phyloP scores from a whole-genome alignment of 2,797 vertebrate species.

The Threskiornis aethiopicus region DNA sequence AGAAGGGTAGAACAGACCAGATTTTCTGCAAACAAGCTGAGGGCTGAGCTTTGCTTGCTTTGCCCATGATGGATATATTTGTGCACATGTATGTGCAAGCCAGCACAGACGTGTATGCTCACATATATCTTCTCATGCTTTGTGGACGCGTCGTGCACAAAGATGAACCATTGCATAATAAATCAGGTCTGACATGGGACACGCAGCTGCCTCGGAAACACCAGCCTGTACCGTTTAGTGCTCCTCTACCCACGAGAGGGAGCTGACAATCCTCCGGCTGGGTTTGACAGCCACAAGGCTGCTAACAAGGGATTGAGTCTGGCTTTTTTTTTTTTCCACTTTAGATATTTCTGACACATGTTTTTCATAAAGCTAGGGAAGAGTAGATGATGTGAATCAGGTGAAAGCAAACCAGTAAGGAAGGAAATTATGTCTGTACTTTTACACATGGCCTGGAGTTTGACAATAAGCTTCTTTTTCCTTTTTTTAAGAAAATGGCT shows the following conservation, averaged over 20 bases:
- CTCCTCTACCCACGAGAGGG: conserved; percentile 44
- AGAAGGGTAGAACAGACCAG: background rate
- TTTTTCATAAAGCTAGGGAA: background rate
- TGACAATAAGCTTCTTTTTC: background rate
- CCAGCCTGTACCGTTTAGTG: background rate
- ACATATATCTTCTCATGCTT: background rate
- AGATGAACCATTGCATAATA: background rate
- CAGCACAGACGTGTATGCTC: rapidly evolving
- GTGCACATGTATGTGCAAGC: rapidly evolving
- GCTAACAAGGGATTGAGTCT: background rate
- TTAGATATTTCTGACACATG: background rate
- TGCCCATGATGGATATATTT: background rate
- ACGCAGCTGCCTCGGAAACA: background rate
- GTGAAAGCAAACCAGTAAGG: background rate
- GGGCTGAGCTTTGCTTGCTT: background rate
- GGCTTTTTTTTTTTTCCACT: background rate
- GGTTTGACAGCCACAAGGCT: background rate
- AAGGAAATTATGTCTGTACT: background rate
- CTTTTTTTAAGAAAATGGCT: background rate
- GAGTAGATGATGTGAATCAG: background rate
- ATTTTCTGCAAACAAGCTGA: background rate
- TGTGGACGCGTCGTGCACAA: background rate
- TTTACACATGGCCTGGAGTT: background rate
- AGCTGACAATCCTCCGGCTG: background rate
- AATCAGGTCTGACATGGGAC: background rate